phyloP scores from a whole-genome alignment of 2,797 vertebrate species.

The Cossypha niveicapilla region DNA sequence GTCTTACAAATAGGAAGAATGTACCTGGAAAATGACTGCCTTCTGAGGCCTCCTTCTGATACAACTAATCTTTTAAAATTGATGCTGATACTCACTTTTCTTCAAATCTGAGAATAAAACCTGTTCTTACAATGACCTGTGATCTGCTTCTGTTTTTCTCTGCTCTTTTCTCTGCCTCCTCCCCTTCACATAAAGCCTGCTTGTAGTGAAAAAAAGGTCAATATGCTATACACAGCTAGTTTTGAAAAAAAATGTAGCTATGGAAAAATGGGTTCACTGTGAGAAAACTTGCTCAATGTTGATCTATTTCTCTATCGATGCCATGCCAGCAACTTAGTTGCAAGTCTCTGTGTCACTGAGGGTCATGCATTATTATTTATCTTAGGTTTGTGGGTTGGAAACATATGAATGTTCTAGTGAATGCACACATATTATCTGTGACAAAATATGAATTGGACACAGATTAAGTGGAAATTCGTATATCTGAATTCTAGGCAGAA shows the following conservation, averaged over 20 bases:
- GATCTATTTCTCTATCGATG: neutral
- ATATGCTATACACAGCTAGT: neutral
- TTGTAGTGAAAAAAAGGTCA: neutral
- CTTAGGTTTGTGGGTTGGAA: neutral
- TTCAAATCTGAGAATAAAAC: neutral
- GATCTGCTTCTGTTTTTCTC: neutral
- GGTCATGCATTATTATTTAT: neutral
- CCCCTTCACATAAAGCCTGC: neutral
- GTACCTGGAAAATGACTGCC: neutral
- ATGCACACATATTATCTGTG: neutral
- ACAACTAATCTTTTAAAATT: slow-evolving; percentile 37
- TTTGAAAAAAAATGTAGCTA: neutral
- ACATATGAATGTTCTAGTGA: neutral
- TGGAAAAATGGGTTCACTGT: neutral
- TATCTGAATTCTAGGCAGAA: neutral
- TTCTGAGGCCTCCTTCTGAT: slow-evolving; percentile 11
- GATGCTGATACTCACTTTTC: neutral
- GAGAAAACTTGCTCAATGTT: neutral
- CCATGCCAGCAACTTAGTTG: neutral
- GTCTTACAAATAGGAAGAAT: neutral
- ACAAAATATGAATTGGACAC: neutral
- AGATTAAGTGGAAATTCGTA: neutral
- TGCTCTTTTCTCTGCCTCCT: neutral
- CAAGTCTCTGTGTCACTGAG: neutral
- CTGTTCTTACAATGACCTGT: neutral